Percentiles rank a stretch among this genome's conserved stretches.
These are phyloP conservation scores for Halichoeres trimaculatus DNA, from an alignment of 2,113 vertebrate species.

Conservation along the genomic window DNA sequence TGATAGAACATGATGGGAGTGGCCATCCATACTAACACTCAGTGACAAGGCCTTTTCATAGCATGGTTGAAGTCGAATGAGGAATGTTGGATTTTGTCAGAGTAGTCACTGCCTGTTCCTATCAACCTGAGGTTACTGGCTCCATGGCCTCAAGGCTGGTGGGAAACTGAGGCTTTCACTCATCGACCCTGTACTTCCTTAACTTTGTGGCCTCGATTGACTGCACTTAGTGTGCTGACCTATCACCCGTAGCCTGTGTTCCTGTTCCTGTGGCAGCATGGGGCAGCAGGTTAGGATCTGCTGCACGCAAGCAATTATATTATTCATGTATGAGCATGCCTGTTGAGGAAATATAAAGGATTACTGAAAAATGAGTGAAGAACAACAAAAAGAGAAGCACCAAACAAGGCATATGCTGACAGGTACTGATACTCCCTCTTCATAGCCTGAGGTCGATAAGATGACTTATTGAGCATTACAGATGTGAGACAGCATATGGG, in stretches of 20 bases:
- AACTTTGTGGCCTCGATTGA: constrained; percentile 7
- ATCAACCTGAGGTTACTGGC: constrained; percentile 38
- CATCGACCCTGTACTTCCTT: constrained; percentile 20
- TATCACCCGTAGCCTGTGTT: constrained; percentile 9
- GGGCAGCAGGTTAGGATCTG: constrained; percentile 21
- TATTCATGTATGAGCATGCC: constrained; percentile 26
- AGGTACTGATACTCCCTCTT: background rate
- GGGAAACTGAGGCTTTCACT: constrained; percentile 27
- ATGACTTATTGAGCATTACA: constrained; percentile 44
- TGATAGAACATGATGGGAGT: constrained; percentile 16
- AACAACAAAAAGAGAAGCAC: background rate
- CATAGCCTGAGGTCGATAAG: constrained; percentile 37
- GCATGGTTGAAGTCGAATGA: constrained; percentile 15
- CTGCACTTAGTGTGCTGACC: constrained; percentile 27
- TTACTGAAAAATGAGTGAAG: constrained; percentile 27
- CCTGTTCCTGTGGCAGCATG: constrained; percentile 10
- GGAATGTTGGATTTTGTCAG: constrained; percentile 19
- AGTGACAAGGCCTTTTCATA: constrained; percentile 23
- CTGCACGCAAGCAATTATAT: constrained; percentile 31
- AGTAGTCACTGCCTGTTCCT: constrained; percentile 29
- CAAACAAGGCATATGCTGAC: background rate
- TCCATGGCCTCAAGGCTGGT: constrained; percentile 17
- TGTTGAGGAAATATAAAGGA: background rate
- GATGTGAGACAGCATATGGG: constrained; percentile 35
- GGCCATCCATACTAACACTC: constrained; percentile 2